Base-by-base conservation (phyloP, 2,797 vertebrate genomes). In the Micrastur ruficollis region DNA sequence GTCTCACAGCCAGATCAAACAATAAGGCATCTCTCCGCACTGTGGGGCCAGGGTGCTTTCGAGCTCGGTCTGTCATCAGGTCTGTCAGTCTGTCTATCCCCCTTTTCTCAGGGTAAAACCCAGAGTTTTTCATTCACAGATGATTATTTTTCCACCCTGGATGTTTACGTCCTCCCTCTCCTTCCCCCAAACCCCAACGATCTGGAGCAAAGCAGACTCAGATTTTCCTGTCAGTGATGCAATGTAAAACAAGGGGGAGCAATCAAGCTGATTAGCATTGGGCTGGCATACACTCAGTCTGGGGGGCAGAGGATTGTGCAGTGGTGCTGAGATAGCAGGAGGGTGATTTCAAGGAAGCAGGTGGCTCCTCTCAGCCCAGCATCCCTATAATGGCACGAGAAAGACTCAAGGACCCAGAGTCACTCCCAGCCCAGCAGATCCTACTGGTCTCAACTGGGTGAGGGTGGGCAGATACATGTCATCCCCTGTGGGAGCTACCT, bases 1-100 rank as follows among this genome's bases (percentile, higher is more conserved):
- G 91, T 96, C 96, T 86, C 94, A 91, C 92, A 93, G 95, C 90
- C 92, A 46, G 95, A 91, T 83, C 71, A 72, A 94, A 96, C 90
- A 89, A 97, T 96, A 88, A 65, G 95, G 81, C 81, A 78, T 58
- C 79, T 94, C 94, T 96, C 80, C 63, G 14, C 86, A 23, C 94
- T 87, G 76, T 53, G 91, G 85, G 96, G 93, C 61, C 91, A 47
- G 53, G 67, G 38, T 61, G 81, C 65, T 72, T 50, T 32, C 68
- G 85, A 82, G 79, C 81, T 49, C 23, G 21, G 85, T 40, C 85
- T 80, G 90, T 44, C 87, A 55, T 1, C 38, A 9, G 47, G 8
- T 34, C 63, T 81, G 88, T 52, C 63, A 49, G 11, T 14, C 75
- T 42, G 52, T 46, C 83, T n/a, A 50, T 46, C 74, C 59, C 84